A percentile compares a stretch with the other conserved stretches of the same genome.
phyloP scores from a whole-genome alignment of 1,140 invertebrate genomes.

The Drosophila micromelanica region DNA sequence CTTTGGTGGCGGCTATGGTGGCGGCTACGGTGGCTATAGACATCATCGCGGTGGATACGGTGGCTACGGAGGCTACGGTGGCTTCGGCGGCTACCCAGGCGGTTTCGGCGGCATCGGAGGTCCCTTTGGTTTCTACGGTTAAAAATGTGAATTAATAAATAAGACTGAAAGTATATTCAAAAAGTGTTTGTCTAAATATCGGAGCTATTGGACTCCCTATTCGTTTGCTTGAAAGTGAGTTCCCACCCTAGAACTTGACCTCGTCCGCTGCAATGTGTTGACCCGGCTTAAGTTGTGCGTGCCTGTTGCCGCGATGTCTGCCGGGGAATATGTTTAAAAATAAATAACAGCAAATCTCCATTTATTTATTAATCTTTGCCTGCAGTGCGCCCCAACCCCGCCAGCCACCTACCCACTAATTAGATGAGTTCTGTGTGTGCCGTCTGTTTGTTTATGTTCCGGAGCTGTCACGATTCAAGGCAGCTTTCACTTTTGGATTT shows the following conservation, averaged over 20 bases:
- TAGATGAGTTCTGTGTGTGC: constrained; percentile 46
- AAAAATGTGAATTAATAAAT: constrained; percentile 36
- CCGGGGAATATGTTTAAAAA: constrained; percentile 66
- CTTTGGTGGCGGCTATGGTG: constrained; percentile 5
- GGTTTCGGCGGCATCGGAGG: background rate
- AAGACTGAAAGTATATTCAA: constrained; percentile 17
- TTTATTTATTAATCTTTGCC: constrained; percentile 70
- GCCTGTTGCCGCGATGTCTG: constrained; percentile 39
- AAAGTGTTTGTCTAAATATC: constrained; percentile 1
- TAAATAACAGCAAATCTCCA: constrained; percentile 76
- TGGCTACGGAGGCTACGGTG: constrained; percentile 15
- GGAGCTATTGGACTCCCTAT: background rate
- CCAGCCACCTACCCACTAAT: constrained; percentile 47
- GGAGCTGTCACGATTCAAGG: constrained; percentile 62
- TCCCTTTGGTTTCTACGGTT: constrained; percentile 18
- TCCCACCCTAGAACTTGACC: constrained; percentile 55
- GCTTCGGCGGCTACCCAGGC: background rate
- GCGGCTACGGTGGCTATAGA: constrained; percentile 13
- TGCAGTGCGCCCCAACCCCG: constrained; percentile 18
- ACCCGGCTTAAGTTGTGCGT: constrained; percentile 48
- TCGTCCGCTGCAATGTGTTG: constrained; percentile 47
- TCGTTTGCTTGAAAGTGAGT: constrained; percentile 5
- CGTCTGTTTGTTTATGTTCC: constrained; percentile 69
- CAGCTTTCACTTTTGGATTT: constrained; percentile 33
- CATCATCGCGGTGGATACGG: background rate